Conservation (phyloP, 2,888 invertebrate genomes). For the Drosophila anomelani region DNA sequence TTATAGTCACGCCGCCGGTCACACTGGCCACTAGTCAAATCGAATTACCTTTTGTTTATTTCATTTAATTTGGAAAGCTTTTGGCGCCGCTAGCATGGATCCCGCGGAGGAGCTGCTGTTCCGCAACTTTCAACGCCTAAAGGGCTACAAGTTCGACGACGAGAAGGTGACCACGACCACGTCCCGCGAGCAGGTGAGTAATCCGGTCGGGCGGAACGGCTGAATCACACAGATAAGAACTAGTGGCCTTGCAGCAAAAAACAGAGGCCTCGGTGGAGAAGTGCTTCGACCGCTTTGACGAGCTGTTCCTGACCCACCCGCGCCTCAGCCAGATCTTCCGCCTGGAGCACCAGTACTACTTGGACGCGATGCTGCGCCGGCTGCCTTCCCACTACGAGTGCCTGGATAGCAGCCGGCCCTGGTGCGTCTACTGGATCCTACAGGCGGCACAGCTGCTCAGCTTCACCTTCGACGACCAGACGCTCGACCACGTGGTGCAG, state of each 20-base stretch:
- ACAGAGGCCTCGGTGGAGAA: slow-evolving; percentile 87
- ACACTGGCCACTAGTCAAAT: slow-evolving; percentile 9
- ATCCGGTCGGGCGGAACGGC: slow-evolving; percentile 4
- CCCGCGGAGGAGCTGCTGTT: slow-evolving; percentile 66
- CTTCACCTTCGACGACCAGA: slow-evolving; percentile 86
- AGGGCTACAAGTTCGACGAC: slow-evolving; percentile 86
- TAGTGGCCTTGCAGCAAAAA: slow-evolving; percentile 84
- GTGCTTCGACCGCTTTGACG: slow-evolving; percentile 85
- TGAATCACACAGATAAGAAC: slow-evolving; percentile 20
- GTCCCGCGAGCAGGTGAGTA: slow-evolving; percentile 87
- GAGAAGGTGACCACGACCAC: slow-evolving; percentile 87
- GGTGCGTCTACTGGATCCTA: slow-evolving; percentile 98
- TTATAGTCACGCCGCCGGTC: neutral
- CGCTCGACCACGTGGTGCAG: slow-evolving; percentile 86
- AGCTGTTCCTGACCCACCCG: slow-evolving; percentile 85
- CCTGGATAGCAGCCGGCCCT: slow-evolving; percentile 97
- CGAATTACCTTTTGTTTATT: slow-evolving; percentile 27
- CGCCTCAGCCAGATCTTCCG: slow-evolving; percentile 88
- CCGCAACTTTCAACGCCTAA: slow-evolving; percentile 79
- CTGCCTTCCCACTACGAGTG: slow-evolving; percentile 91
- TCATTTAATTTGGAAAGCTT: slow-evolving; percentile 26
- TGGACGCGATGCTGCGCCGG: slow-evolving; percentile 88
- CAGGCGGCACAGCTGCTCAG: slow-evolving; percentile 94
- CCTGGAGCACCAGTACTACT: slow-evolving; percentile 87
- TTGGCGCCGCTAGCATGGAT: slow-evolving; percentile 50